Evolutionary conservation across 2,888 invertebrate species (phyloP).

Genomic region (Scelioninae gen. 1): DNA sequence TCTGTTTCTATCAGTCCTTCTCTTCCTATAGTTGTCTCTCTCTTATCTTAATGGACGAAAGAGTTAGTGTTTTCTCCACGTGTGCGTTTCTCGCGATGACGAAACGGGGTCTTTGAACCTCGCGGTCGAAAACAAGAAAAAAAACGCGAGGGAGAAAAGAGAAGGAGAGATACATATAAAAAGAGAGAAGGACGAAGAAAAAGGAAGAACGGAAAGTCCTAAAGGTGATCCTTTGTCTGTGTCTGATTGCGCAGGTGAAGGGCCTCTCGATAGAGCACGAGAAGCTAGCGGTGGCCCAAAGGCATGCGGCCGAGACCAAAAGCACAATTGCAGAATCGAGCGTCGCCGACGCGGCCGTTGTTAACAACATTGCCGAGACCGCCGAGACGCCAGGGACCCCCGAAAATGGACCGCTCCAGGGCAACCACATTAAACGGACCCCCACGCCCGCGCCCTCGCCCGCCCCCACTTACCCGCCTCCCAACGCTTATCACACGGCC

Average conservation of each 20-base stretch:
- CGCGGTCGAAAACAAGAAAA: too few species aligned
- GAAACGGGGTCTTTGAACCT: conserved; percentile 56
- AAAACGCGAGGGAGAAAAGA: conserved; percentile 10
- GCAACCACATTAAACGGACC: conserved; percentile 78
- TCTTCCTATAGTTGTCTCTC: too few species aligned
- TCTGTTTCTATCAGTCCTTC: too few species aligned
- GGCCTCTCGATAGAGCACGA: conserved; percentile 91
- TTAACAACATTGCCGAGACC: conserved; percentile 78
- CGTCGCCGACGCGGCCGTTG: conserved; percentile 76
- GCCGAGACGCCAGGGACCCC: conserved; percentile 74
- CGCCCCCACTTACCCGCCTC: too few species aligned
- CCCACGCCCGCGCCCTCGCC: too few species aligned
- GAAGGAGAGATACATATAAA: background rate
- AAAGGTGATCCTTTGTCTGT: conserved; percentile 66
- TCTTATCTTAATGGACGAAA: conserved; percentile 4
- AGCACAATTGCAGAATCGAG: conserved; percentile 78
- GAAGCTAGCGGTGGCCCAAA: conserved; percentile 87
- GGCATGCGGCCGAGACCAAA: conserved; percentile 83
- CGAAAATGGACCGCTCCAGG: conserved; percentile 58
- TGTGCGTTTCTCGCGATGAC: conserved; percentile 26
- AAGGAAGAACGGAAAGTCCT: conserved; percentile 31
- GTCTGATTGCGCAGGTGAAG: conserved; percentile 87
- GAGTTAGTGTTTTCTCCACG: conserved; percentile 24
- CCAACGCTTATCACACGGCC: too few species aligned
- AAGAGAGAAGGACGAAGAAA: conserved; percentile 1